Percentiles rank a stretch among this genome's conserved stretches.
Evolutionary conservation across 2,888 invertebrate genomes (phyloP).

Genomic region (Tethea ocularis): DNA sequence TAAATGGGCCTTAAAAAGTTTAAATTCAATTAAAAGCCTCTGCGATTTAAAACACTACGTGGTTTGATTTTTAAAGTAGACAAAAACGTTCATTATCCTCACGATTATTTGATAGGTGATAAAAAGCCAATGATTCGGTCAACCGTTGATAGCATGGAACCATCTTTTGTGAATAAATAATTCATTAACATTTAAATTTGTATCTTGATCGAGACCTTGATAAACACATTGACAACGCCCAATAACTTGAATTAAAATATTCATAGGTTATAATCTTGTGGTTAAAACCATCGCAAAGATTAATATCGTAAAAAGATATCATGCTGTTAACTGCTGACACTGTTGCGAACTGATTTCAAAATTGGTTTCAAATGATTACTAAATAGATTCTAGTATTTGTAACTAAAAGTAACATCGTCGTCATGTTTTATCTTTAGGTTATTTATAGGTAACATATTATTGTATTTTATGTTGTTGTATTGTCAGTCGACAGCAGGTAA

Average conservation of each 20-base stretch:
- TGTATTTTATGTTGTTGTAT: no score
- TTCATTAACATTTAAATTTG: neutral
- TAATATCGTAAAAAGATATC: no score
- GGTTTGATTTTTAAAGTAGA: no score
- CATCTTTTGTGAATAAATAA: neutral
- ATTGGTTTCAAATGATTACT: no score
- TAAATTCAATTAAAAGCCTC: no score
- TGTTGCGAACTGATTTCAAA: neutral
- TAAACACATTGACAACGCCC: conserved; percentile 19
- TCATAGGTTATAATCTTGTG: neutral
- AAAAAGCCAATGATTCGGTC: neutral
- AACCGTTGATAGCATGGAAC: neutral
- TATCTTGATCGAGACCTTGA: conserved; percentile 10
- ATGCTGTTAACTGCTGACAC: neutral
- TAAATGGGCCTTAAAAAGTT: neutral
- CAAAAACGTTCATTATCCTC: no score
- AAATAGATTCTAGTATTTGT: no score
- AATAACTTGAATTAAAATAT: conserved; percentile 11
- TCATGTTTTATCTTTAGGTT: no score
- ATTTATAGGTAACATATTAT: no score
- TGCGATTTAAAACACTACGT: no score
- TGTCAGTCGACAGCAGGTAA: no score
- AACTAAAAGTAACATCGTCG: no score
- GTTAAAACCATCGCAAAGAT: neutral
- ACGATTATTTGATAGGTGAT: neutral